Conservation (phyloP, 2,113 vertebrate species). For the Chitala chitala region DNA sequence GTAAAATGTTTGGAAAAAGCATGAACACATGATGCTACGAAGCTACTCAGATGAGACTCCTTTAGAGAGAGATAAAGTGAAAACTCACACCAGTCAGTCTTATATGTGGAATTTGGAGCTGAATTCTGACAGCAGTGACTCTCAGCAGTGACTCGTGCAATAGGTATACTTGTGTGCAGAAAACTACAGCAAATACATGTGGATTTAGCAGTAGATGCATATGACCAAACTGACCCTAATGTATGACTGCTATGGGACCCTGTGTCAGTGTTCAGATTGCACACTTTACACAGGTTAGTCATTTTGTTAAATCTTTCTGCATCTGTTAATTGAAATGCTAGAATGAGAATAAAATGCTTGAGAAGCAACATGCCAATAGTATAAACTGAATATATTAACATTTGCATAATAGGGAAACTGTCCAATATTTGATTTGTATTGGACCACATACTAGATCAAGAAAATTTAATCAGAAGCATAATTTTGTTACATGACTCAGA, state of each 20-base stretch:
- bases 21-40: no score
- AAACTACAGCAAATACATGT: not conserved
- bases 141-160: not conserved
- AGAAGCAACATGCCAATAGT: no score
- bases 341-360: not conserved
- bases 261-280: not conserved
- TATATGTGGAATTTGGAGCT: not conserved
- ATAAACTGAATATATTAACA: no score
- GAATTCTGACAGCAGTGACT: no score
- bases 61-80: no score
- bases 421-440: no score
- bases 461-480: no score
- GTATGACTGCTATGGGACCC: not conserved
- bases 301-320: not conserved
- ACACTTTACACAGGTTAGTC: not conserved
- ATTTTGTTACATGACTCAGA: no score
- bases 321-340: not conserved
- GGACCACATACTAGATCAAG: no score
- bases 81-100: not conserved
- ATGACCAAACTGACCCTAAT: not conserved
- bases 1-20: no score
- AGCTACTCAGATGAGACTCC: no score
- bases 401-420: no score
- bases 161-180: not conserved
- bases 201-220: not conserved